Evolutionary conservation across 2,888 invertebrate species (phyloP).

Genomic region (Caenorhabditis zanzibari): DNA sequence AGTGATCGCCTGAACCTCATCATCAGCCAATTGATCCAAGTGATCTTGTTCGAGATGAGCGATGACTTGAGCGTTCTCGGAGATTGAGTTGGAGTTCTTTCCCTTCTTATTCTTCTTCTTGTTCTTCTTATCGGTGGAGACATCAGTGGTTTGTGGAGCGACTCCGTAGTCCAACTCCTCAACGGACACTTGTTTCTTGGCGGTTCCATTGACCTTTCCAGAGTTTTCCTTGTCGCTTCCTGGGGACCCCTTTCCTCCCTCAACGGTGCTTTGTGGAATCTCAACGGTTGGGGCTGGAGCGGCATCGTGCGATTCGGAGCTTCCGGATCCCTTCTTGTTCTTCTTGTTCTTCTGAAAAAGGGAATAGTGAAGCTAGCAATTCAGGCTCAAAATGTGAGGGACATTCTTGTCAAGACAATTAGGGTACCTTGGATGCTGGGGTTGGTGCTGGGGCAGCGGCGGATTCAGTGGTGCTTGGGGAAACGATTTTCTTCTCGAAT

Average conservation of each 20-base stretch:
- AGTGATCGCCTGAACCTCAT: slow-evolving; percentile 68
- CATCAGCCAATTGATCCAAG: slow-evolving; percentile 68
- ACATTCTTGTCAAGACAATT: neutral
- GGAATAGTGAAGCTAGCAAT: neutral
- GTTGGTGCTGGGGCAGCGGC: slow-evolving; percentile 20
- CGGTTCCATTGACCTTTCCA: slow-evolving; percentile 42
- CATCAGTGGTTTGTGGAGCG: slow-evolving; percentile 27
- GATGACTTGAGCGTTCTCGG: slow-evolving; percentile 51
- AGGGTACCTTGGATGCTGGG: slow-evolving; percentile 31
- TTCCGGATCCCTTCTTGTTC: slow-evolving; percentile 64
- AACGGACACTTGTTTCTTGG: slow-evolving; percentile 49
- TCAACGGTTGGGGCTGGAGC: slow-evolving; percentile 57
- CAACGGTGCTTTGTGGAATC: slow-evolving; percentile 49
- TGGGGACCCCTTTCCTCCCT: slow-evolving; percentile 56
- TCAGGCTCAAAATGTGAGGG: neutral
- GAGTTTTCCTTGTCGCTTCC: slow-evolving; percentile 67
- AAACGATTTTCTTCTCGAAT: slow-evolving; percentile 61
- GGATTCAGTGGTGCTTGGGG: slow-evolving; percentile 33
- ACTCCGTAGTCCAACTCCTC: slow-evolving; percentile 49
- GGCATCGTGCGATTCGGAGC: slow-evolving; percentile 58
- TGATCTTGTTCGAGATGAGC: slow-evolving; percentile 55
- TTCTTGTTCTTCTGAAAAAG: slow-evolving; percentile 62
- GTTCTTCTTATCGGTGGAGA: slow-evolving; percentile 55
- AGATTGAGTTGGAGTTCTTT: slow-evolving; percentile 65
- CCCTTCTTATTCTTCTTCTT: slow-evolving; percentile 68